These are phyloP conservation scores for Hyposmocoma kahamanoa DNA, from an alignment of 1,140 invertebrate genomes.

Conservation along the genomic window DNA sequence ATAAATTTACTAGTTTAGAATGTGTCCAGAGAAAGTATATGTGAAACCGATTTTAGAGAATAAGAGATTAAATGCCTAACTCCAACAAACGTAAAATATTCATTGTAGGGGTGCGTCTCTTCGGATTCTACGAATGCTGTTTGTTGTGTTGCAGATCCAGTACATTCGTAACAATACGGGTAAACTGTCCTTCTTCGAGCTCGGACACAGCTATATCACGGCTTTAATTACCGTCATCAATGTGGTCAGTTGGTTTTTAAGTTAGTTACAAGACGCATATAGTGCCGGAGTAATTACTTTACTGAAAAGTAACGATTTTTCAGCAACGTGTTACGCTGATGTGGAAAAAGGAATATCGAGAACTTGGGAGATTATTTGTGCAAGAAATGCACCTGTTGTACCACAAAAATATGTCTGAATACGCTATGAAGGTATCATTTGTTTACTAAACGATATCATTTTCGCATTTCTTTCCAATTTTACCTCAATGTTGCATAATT, in stretches of 20 bases:
- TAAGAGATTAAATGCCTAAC: too few species aligned
- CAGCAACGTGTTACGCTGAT: background rate
- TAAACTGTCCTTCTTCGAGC: slow-evolving; percentile 10
- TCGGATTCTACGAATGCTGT: too few species aligned
- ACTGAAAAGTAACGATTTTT: background rate
- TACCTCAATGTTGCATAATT: background rate
- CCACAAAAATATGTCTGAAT: background rate
- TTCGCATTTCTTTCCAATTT: background rate
- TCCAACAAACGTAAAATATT: too few species aligned
- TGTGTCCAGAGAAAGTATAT: too few species aligned
- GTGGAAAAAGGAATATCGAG: background rate
- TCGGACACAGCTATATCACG: slow-evolving; percentile 29
- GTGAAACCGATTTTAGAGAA: too few species aligned
- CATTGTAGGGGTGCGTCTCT: too few species aligned
- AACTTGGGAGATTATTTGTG: background rate
- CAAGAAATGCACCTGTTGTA: background rate
- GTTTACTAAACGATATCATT: background rate
- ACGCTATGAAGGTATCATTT: background rate
- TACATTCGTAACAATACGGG: background rate
- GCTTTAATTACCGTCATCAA: slow-evolving; percentile 14
- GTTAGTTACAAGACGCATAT: background rate
- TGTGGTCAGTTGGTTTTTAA: background rate
- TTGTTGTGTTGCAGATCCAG: background rate
- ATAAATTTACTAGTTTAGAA: too few species aligned
- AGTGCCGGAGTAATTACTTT: background rate